Evolutionary conservation across 2,113 vertebrate genomes (phyloP).

Genomic region (Syngnathus scovelli): DNA sequence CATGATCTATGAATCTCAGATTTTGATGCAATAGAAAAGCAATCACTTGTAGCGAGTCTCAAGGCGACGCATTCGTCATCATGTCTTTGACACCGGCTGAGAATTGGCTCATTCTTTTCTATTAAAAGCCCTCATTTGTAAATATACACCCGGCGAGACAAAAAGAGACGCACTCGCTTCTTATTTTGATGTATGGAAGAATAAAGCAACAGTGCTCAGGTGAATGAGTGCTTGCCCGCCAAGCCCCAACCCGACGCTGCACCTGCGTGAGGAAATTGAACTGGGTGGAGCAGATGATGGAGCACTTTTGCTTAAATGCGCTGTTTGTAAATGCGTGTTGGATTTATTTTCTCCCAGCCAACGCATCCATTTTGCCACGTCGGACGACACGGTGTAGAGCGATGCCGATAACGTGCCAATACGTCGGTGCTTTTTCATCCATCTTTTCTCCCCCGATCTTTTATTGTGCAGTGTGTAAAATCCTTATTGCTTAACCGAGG

Average conservation of each 20-base stretch:
- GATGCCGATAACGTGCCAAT: slow-evolving; percentile 47
- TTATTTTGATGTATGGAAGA: slow-evolving; percentile 74
- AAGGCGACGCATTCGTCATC: slow-evolving; percentile 75
- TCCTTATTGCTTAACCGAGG: neutral
- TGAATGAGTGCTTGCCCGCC: slow-evolving; percentile 56
- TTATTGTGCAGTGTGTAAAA: slow-evolving; percentile 1
- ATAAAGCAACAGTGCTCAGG: slow-evolving; percentile 61
- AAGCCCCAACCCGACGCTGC: slow-evolving; percentile 18
- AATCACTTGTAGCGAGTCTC: slow-evolving; percentile 72
- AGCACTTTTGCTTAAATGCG: slow-evolving; percentile 49
- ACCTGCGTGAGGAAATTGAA: slow-evolving; percentile 20
- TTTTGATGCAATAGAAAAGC: slow-evolving; percentile 79
- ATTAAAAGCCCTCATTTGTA: slow-evolving; percentile 78
- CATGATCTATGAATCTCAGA: slow-evolving; percentile 78
- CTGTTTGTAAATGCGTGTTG: slow-evolving; percentile 44
- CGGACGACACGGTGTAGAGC: slow-evolving; percentile 37
- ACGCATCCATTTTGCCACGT: slow-evolving; percentile 27
- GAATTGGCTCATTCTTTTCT: slow-evolving; percentile 77
- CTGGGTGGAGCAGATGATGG: slow-evolving; percentile 40
- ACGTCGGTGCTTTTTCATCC: slow-evolving; percentile 46
- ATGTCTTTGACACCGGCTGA: slow-evolving; percentile 72
- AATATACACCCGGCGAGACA: slow-evolving; percentile 61
- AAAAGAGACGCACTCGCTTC: slow-evolving; percentile 53
- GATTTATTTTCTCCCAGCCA: slow-evolving; percentile 46
- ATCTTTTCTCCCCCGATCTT: slow-evolving; percentile 37